Evolutionary conservation across 2,113 vertebrate genomes (phyloP).

Genomic region (Gorsachius goisagi): DNA sequence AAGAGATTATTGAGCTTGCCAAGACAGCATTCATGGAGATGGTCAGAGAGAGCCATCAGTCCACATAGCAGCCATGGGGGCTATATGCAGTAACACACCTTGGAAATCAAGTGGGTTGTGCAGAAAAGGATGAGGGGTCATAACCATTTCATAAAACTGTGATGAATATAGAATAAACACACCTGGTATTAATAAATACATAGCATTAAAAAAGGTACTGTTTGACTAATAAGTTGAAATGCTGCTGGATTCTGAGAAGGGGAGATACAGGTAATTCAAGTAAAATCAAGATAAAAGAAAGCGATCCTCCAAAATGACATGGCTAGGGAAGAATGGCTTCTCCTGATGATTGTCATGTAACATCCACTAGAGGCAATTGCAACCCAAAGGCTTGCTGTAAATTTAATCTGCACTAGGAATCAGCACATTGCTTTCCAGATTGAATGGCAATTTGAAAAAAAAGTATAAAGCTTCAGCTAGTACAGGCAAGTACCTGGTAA

Average conservation of each 20-base stretch:
- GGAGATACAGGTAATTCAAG: neutral
- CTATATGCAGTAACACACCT: neutral
- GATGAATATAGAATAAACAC: neutral
- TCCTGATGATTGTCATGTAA: neutral
- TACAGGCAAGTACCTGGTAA: neutral
- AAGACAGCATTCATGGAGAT: neutral
- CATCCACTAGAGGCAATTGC: neutral
- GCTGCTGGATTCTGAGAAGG: neutral
- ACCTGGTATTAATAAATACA: neutral
- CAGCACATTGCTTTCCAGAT: neutral
- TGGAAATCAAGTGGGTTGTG: neutral
- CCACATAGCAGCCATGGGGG: fast-evolving
- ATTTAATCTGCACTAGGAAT: neutral
- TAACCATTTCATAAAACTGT: neutral
- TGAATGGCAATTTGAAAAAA: neutral
- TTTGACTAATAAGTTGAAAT: neutral
- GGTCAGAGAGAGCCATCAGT: neutral
- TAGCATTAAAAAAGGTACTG: neutral
- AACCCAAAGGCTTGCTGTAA: neutral
- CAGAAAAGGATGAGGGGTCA: neutral
- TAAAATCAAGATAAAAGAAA: neutral
- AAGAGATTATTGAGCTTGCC: neutral
- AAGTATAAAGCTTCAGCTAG: neutral
- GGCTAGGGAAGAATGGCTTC: neutral
- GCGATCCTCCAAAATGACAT: neutral